These are phyloP conservation scores for Lepilemur septentrionalis DNA, from an alignment of 2,797 vertebrate genomes.

Conservation along the genomic window DNA sequence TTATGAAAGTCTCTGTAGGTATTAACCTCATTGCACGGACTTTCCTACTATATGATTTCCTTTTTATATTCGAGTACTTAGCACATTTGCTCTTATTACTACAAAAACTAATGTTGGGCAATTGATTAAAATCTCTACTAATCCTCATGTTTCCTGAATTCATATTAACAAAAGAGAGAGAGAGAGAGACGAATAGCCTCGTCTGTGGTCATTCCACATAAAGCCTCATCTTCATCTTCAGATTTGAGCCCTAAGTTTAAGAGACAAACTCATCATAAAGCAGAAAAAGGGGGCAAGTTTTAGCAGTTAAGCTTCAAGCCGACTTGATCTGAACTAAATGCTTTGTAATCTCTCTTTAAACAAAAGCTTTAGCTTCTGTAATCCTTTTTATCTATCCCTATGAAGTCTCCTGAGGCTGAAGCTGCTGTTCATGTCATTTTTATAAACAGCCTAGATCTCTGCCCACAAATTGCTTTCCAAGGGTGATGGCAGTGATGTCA, in stretches of 20 bases:
- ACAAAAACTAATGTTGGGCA: background rate
- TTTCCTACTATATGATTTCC: conserved; percentile 5
- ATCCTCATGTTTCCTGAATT: conserved; percentile 54
- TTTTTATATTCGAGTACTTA: background rate
- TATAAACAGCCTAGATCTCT: conserved; percentile 65
- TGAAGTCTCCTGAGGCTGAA: conserved; percentile 79
- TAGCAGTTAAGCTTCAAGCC: conserved; percentile 79
- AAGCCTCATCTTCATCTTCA: background rate
- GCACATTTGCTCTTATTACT: conserved; percentile 20
- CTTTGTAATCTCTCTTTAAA: conserved; percentile 87
- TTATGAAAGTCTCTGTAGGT: conserved; percentile 10
- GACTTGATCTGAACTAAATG: conserved; percentile 84
- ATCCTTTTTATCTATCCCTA: conserved; percentile 84
- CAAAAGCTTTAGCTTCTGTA: conserved; percentile 85
- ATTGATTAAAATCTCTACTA: conserved; percentile 31
- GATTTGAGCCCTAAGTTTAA: background rate
- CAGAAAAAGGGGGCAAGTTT: conserved; percentile 73
- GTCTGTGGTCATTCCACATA: conserved; percentile 34
- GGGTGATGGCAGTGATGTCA: conserved; percentile 8
- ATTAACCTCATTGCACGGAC: background rate
- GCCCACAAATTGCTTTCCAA: conserved; percentile 71
- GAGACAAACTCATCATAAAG: conserved; percentile 65
- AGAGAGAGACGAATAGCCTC: background rate
- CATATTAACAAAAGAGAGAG: background rate
- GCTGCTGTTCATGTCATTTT: conserved; percentile 77